Evolutionary conservation across 2,888 invertebrate species (phyloP).

Genomic region (Torymus auratus): DNA sequence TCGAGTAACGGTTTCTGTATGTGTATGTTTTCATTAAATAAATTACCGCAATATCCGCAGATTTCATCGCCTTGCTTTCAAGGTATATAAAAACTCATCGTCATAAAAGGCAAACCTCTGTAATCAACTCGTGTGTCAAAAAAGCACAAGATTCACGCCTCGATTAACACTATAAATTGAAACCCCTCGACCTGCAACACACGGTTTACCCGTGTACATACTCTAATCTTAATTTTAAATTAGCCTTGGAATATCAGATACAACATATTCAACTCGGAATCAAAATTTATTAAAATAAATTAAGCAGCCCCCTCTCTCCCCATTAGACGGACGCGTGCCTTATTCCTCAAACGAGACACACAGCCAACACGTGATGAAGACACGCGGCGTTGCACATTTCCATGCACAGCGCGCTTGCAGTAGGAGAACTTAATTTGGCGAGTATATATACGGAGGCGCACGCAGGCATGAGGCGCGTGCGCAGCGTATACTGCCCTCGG

Average conservation of each 20-base stretch:
- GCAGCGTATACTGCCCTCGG: conserved; percentile 50
- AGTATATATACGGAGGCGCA: not conserved
- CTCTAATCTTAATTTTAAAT: conserved; percentile 7
- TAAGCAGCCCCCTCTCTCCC: not conserved
- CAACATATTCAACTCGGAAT: not conserved
- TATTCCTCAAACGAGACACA: not conserved
- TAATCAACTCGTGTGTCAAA: not conserved
- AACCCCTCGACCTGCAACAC: not conserved
- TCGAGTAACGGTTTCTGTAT: no score
- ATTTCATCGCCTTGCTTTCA: no score
- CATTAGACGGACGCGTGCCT: not conserved
- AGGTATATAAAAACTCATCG: no score
- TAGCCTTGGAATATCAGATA: conserved; percentile 3
- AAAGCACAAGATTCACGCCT: conserved; percentile 2
- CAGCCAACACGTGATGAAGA: no score
- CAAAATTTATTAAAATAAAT: conserved; percentile 24
- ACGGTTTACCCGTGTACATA: no score
- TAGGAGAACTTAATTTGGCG: conserved; percentile 28
- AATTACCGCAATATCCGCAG: no score
- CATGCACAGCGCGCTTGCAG: not conserved
- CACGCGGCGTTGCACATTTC: no score
- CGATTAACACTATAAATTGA: conserved; percentile 10
- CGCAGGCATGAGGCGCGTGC: not conserved
- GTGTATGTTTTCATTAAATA: no score
- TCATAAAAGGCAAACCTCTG: not conserved